phyloP scores from a whole-genome alignment of 92 coral and sea anemone species.

The Desmophyllum pertusum region DNA sequence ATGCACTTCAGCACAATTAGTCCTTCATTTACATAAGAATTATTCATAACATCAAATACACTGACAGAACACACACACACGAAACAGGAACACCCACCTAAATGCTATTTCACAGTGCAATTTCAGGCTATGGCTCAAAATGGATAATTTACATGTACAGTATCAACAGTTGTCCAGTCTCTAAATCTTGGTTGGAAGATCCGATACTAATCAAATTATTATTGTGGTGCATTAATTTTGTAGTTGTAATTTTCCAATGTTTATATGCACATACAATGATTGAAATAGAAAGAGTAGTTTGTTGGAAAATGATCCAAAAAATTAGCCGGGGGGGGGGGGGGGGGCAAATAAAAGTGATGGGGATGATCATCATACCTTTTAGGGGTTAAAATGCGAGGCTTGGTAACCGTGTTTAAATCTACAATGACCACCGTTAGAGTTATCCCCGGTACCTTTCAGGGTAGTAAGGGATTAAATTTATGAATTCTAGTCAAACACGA shows the following conservation, averaged over 20 bases:
- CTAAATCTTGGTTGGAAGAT: neutral
- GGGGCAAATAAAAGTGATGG: too few relatives aligned
- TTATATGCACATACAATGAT: too few relatives aligned
- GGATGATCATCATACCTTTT: too few relatives aligned
- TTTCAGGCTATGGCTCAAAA: neutral
- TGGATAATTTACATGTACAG: neutral
- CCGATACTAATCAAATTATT: neutral
- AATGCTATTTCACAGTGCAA: conserved; percentile 25
- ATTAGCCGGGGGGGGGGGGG: too few relatives aligned
- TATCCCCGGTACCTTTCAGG: too few relatives aligned
- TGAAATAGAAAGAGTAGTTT: neutral
- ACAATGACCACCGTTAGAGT: too few relatives aligned
- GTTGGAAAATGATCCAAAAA: neutral
- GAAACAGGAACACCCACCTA: conserved; percentile 24
- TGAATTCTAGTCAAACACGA: too few relatives aligned
- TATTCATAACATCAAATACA: neutral
- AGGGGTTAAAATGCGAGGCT: too few relatives aligned
- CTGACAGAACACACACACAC: neutral
- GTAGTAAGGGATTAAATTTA: too few relatives aligned
- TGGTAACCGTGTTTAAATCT: too few relatives aligned
- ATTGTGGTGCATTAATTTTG: too few relatives aligned
- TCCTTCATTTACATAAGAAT: neutral
- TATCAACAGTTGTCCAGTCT: neutral
- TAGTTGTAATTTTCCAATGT: too few relatives aligned
- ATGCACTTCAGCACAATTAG: neutral